Conservation (phyloP, 1,140 invertebrate species). For the Caligus rogercresseyi region DNA sequence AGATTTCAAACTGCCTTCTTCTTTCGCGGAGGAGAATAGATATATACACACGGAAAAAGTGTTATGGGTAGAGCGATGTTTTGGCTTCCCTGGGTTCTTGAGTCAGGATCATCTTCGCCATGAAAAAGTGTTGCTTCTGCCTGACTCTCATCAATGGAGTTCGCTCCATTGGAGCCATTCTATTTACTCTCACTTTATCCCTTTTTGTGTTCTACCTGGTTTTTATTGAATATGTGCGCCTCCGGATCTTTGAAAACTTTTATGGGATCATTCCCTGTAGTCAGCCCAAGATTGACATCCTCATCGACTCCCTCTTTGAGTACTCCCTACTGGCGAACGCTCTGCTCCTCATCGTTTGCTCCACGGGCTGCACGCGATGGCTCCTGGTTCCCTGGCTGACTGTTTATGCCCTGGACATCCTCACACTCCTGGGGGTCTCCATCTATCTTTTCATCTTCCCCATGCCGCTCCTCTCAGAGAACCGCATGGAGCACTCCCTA, state of each 20-base stretch:
- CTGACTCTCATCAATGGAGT: not conserved
- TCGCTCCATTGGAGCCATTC: slow-evolving; percentile 2
- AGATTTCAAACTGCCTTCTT: not conserved
- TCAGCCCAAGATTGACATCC: slow-evolving; percentile 4
- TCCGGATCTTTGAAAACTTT: not conserved
- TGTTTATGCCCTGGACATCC: slow-evolving; percentile 7
- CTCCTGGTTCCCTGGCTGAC: slow-evolving; percentile 15
- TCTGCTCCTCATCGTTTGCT: slow-evolving; percentile 5
- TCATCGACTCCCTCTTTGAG: slow-evolving; percentile 16
- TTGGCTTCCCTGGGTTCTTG: not conserved
- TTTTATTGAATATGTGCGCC: slow-evolving; percentile 10
- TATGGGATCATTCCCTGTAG: slow-evolving; percentile 14
- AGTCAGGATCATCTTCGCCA: too few species aligned
- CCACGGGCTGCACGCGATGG: slow-evolving; percentile 10
- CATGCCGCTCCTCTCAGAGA: not conserved
- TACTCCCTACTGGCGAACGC: slow-evolving; percentile 11
- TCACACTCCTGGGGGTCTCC: not conserved
- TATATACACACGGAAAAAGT: not conserved
- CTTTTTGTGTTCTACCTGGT: slow-evolving; percentile 12
- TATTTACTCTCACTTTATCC: not conserved
- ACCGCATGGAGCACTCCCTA: not conserved
- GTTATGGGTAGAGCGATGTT: too few species aligned
- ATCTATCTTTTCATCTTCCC: slow-evolving; percentile 13
- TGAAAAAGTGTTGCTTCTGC: slow-evolving; percentile 10
- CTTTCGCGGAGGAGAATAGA: too few species aligned